phyloP scores from a whole-genome alignment of 2,797 vertebrate genomes.

The Oreonectes daqikongensis region DNA sequence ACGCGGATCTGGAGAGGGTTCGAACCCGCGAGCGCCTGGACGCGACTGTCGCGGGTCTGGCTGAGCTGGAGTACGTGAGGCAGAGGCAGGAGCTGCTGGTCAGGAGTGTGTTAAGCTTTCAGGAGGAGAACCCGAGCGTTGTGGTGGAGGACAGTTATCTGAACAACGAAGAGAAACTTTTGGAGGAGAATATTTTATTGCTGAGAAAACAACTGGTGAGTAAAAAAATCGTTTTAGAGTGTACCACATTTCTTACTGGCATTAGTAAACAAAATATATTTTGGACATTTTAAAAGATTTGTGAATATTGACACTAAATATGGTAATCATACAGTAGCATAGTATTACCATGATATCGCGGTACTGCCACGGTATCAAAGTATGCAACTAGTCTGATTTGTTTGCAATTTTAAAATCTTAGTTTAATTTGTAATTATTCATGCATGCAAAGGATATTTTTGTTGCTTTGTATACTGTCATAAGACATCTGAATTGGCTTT shows the following conservation, averaged over 20 bases:
- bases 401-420: too few relatives aligned
- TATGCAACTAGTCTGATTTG: too few relatives aligned
- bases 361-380: too few relatives aligned
- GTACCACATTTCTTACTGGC: too few relatives aligned
- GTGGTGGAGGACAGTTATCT: slow-evolving; percentile 63
- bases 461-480: too few relatives aligned
- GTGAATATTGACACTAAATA: too few relatives aligned
- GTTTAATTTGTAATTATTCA: too few relatives aligned
- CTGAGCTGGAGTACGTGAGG: slow-evolving; percentile 87
- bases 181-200: slow-evolving; percentile 90
- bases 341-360: too few relatives aligned
- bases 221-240: too few relatives aligned
- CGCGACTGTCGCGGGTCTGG: slow-evolving; percentile 84
- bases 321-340: too few relatives aligned
- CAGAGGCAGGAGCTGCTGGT: slow-evolving; percentile 87
- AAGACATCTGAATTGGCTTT: background rate
- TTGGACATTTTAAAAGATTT: too few relatives aligned
- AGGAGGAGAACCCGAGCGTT: slow-evolving; percentile 69
- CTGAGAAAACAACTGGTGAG: slow-evolving; percentile 90
- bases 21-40: slow-evolving; percentile 85
- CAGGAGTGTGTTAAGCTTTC: slow-evolving; percentile 72
- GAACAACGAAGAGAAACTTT: slow-evolving; percentile 85
- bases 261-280: too few relatives aligned
- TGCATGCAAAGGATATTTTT: background rate
- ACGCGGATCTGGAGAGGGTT: slow-evolving; percentile 70